Evolutionary conservation across 2,888 invertebrate genomes (phyloP).

Genomic region (Cheilosia variabilis): DNA sequence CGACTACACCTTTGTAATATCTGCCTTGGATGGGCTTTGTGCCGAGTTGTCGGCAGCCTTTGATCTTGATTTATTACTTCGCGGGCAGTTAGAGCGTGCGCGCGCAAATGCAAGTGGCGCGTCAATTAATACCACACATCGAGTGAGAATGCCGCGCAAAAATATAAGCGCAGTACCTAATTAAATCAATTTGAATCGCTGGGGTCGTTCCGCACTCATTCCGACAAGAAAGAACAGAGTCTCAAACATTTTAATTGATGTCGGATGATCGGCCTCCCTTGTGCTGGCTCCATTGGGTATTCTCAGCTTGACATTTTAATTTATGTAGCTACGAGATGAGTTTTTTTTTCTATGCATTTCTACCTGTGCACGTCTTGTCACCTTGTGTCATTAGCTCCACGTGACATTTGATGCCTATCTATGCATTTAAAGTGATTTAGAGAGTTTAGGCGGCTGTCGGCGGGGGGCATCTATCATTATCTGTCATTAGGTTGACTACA

Average conservation of each 20-base stretch:
- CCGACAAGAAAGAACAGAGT: conserved; percentile 2
- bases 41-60: conserved; percentile 51
- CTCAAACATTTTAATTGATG: conserved; percentile 47
- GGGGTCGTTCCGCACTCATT: conserved; percentile 26
- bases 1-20: conserved; percentile 40
- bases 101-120: conserved; percentile 46
- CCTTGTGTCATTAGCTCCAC: conserved; percentile 40
- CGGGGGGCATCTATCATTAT: conserved; percentile 20
- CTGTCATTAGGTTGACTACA: conserved; percentile 23
- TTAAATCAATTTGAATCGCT: conserved; percentile 61
- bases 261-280: conserved; percentile 7
- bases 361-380: background rate
- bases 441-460: conserved; percentile 35
- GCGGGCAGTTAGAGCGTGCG: conserved; percentile 42
- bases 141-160: conserved; percentile 10
- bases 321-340: conserved; percentile 17
- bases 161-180: conserved; percentile 35
- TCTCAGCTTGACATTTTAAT: conserved; percentile 37
- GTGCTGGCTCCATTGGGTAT: background rate
- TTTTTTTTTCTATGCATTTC: conserved; percentile 10
- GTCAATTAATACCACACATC: conserved; percentile 58
- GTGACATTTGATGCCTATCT: conserved; percentile 44
- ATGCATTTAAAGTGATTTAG: conserved; percentile 34
- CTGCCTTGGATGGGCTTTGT: conserved; percentile 39
- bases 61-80: conserved; percentile 70